A percentile compares a stretch with the other conserved stretches of the same genome.
phyloP scores from a whole-genome alignment of 2,888 invertebrate species.

The Synanthedon andrenaeformis region DNA sequence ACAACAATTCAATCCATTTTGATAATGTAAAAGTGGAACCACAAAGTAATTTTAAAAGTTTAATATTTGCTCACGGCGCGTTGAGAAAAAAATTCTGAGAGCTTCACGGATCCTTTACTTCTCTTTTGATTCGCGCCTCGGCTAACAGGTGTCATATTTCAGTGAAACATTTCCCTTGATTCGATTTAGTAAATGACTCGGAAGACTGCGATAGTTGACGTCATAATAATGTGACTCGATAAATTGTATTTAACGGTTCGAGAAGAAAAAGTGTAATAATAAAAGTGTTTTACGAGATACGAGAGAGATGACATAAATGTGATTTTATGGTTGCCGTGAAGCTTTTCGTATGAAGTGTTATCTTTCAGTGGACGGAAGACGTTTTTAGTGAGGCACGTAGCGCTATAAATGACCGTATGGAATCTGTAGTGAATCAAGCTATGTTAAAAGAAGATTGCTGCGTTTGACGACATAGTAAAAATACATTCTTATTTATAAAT shows the following conservation, averaged over 20 bases:
- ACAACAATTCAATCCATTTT: too few species aligned
- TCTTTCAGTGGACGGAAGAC: neutral
- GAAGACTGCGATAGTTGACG: constrained; percentile 25
- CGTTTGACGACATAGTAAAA: too few species aligned
- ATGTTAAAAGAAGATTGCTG: too few species aligned
- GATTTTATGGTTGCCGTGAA: neutral
- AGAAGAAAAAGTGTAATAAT: neutral
- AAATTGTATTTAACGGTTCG: constrained; percentile 4
- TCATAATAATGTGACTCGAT: constrained; percentile 10
- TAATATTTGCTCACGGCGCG: too few species aligned
- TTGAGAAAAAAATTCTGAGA: too few species aligned
- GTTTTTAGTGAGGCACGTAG: too few species aligned
- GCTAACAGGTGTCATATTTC: constrained; percentile 38
- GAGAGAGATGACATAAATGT: neutral
- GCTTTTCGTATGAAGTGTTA: neutral
- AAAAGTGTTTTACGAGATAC: neutral
- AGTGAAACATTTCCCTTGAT: constrained; percentile 23
- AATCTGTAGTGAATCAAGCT: too few species aligned
- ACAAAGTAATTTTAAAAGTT: too few species aligned
- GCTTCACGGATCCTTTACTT: too few species aligned
- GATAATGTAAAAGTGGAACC: too few species aligned
- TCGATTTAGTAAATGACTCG: constrained; percentile 33
- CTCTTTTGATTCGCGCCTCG: neutral
- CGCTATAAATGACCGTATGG: too few species aligned
- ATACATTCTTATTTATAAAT: too few species aligned